These are phyloP conservation scores for Lerema accius DNA, from an alignment of 1,140 invertebrate genomes.

Conservation along the genomic window DNA sequence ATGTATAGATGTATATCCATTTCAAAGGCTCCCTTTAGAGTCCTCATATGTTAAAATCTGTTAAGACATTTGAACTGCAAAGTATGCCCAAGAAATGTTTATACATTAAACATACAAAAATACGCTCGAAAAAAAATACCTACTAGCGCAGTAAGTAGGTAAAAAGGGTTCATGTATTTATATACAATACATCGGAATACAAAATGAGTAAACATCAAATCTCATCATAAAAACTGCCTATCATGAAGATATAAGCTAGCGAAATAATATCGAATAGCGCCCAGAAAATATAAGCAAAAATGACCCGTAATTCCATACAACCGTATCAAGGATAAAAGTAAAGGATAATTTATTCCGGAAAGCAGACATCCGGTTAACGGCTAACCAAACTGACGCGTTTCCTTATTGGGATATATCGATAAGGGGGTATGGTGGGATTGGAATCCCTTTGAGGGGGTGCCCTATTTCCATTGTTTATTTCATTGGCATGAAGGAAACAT, in stretches of 20 bases:
- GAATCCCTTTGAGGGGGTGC: not conserved
- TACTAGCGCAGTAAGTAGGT: no score
- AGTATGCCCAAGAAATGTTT: no score
- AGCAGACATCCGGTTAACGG: conserved; percentile 40
- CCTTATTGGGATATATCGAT: conserved; percentile 13
- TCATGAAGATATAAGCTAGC: not conserved
- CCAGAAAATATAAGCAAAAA: conserved; percentile 5
- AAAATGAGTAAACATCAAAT: conserved; percentile 10
- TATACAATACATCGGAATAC: no score
- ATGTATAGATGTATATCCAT: no score
- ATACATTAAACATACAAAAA: no score
- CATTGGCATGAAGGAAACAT: not conserved
- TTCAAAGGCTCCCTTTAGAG: no score
- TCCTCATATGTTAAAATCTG: no score
- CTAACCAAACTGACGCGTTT: conserved; percentile 30
- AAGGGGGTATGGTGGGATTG: not conserved
- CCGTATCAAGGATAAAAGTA: conserved; percentile 43
- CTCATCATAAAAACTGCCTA: not conserved
- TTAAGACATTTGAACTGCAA: no score
- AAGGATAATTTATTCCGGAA: conserved; percentile 44
- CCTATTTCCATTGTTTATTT: conserved; percentile 9
- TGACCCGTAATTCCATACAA: conserved; percentile 35
- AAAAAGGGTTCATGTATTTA: no score
- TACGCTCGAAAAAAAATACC: no score
- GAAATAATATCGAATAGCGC: not conserved